Evolutionary conservation across 2,888 invertebrate species (phyloP), one percentile per base, ranked within the genome.

Genomic region (Eudemis profundana): DNA sequence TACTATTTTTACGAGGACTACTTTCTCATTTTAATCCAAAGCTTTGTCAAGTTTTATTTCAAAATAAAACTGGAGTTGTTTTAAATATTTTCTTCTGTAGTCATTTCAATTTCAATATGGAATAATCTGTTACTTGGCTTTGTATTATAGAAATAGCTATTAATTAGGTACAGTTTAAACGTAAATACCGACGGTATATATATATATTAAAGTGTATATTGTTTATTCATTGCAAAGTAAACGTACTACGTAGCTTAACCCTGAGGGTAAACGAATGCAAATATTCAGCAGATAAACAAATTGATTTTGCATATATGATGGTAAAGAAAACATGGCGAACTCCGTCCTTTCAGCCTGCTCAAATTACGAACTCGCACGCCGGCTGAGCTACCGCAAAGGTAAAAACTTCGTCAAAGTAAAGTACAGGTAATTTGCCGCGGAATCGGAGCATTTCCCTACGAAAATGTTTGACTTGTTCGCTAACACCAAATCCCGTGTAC

Each of bases 371-470:
- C 59, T 51, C 59, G 46, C 56, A 63, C 63, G 49, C 49, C 60
- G 38, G 46, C 46, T 47, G 33, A 60, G 60, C 40, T 15, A 42
- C 59, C 46, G 40, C 59, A 46, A 51, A 50, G 57, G 36, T 46
- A 36, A 44, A 65, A 65, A 60, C 51, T 53, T 65, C 21, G 53
- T 63, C 40, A 53, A 53, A 46, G 47, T 38, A 38, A 47, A 59
- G 33, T 47, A 33, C 42, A 47, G 71, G 70, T 77, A 75, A 79
- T 72, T 75, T 68, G 59, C 54, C 69, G 63, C 60, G 67, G 67
- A 74, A 76, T 67, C 66, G 61, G 47, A 59, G 64, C 63, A 62
- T 70, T 70, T 61, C 49, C 61, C 56, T 61, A 23, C 33, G 65
- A 46, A 66, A 70, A 69, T 71, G 69, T 73, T 72, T 70, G 70